A percentile compares a stretch with the other conserved stretches of the same genome.
These are phyloP conservation scores for Drosophila dives DNA, from an alignment of 2,888 invertebrate species.

Conservation along the genomic window DNA sequence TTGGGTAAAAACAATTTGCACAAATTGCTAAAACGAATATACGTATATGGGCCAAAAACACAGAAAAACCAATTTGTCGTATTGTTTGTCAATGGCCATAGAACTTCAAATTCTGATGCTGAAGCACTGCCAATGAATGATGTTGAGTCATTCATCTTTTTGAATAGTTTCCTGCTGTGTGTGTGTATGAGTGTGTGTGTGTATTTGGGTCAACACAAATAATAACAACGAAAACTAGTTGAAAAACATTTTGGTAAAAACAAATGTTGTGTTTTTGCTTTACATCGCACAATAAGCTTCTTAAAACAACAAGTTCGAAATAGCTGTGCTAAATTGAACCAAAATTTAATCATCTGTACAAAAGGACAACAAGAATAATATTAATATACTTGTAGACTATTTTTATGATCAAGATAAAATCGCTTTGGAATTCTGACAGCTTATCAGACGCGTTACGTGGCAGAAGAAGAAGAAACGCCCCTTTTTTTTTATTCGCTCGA, in stretches of 20 bases:
- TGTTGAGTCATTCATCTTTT: slow-evolving; percentile 61
- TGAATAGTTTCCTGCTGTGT: slow-evolving; percentile 13
- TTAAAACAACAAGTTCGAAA: neutral
- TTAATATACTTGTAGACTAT: neutral
- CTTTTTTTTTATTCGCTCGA: slow-evolving; percentile 1
- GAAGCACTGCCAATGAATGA: slow-evolving; percentile 56
- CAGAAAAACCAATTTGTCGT: slow-evolving; percentile 71
- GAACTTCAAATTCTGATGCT: slow-evolving; percentile 20
- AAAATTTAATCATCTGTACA: neutral
- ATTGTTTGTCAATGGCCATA: slow-evolving; percentile 63
- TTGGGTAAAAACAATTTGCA: slow-evolving; percentile 66
- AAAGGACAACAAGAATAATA: neutral
- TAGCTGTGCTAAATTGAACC: neutral
- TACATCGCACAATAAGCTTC: neutral
- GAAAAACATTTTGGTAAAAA: slow-evolving; percentile 18
- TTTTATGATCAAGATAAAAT: neutral
- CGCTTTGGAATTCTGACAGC: neutral
- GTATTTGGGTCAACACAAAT: slow-evolving; percentile 50
- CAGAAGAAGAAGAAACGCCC: neutral
- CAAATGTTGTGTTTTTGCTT: slow-evolving; percentile 19
- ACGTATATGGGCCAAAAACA: slow-evolving; percentile 48
- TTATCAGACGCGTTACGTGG: neutral
- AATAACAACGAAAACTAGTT: slow-evolving; percentile 28
- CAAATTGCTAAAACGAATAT: slow-evolving; percentile 59
- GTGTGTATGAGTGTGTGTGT: slow-evolving; percentile 1